A percentile compares a stretch with the other conserved stretches of the same genome.
Evolutionary conservation across 64 coral and sea anemone species (phyloP).

Genomic region (Montipora sp.): DNA sequence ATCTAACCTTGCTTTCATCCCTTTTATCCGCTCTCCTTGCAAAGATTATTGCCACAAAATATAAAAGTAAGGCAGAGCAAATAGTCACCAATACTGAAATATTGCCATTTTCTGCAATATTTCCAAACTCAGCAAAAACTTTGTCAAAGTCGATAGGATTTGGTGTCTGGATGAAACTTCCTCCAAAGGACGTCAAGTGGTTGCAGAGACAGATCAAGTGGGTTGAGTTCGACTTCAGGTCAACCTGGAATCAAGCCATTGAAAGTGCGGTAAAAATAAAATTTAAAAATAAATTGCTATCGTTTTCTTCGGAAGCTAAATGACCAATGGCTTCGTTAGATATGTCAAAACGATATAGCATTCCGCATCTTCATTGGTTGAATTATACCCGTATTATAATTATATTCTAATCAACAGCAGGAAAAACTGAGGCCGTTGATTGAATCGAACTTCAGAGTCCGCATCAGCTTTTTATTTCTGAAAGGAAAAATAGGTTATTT

Average conservation of each 20-base stretch:
- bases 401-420: too few relatives aligned
- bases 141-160: slow-evolving; percentile 45
- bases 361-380: too few relatives aligned
- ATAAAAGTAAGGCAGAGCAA: slow-evolving; percentile 31
- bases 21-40: slow-evolving; percentile 50
- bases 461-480: too few relatives aligned
- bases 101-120: slow-evolving; percentile 34
- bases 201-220: slow-evolving; percentile 29
- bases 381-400: too few relatives aligned
- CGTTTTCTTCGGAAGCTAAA: too few relatives aligned
- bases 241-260: slow-evolving; percentile 3
- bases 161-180: slow-evolving; percentile 26
- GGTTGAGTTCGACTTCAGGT: background rate
- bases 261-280: background rate
- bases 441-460: too few relatives aligned
- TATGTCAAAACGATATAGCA: too few relatives aligned
- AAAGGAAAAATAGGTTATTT: too few relatives aligned
- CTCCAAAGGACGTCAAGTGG: slow-evolving; percentile 55
- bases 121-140: slow-evolving; percentile 42
- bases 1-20: slow-evolving; percentile 19
- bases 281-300: background rate
- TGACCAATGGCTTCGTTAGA: too few relatives aligned
- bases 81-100: slow-evolving; percentile 35
- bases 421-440: too few relatives aligned
- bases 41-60: slow-evolving; percentile 14